Percentiles rank a stretch among this genome's conserved stretches.
phyloP scores from a whole-genome alignment of 1,140 invertebrate species.

The Drosophila busckii region DNA sequence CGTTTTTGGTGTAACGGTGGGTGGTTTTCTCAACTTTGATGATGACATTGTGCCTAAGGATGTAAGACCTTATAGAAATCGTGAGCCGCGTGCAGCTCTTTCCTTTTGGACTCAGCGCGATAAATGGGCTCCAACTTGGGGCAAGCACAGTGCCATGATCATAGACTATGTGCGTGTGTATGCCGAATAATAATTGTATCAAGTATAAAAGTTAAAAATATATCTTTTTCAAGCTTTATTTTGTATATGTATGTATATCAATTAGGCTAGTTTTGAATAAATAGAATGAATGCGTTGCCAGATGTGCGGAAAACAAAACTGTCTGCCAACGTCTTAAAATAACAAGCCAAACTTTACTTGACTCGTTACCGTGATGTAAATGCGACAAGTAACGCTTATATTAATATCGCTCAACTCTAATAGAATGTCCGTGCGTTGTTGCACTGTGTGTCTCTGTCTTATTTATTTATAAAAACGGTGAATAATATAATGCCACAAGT shows the following conservation, averaged over 20 bases:
- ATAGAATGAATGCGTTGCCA: no score
- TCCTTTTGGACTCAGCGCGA: constrained; percentile 55
- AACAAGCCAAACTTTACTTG: no score
- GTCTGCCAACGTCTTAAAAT: no score
- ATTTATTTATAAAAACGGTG: constrained; percentile 33
- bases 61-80: constrained; percentile 61
- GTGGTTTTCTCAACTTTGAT: constrained; percentile 60
- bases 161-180: constrained; percentile 56
- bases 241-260: background rate
- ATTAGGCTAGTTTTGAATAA: background rate
- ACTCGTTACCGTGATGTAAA: no score
- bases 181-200: constrained; percentile 24
- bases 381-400: no score
- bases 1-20: constrained; percentile 66
- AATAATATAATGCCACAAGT: constrained; percentile 18
- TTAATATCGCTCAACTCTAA: no score
- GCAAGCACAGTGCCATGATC: constrained; percentile 41
- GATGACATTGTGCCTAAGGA: constrained; percentile 42
- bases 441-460: constrained; percentile 15
- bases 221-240: background rate
- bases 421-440: constrained; percentile 24
- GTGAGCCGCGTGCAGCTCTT: constrained; percentile 46
- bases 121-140: constrained; percentile 42
- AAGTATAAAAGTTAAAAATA: background rate
- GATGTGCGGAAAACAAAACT: no score